Evolutionary conservation across 2,113 vertebrate species (phyloP), one percentile per base, ranked within the genome.

Genomic region (Toxotes chatareus): DNA sequence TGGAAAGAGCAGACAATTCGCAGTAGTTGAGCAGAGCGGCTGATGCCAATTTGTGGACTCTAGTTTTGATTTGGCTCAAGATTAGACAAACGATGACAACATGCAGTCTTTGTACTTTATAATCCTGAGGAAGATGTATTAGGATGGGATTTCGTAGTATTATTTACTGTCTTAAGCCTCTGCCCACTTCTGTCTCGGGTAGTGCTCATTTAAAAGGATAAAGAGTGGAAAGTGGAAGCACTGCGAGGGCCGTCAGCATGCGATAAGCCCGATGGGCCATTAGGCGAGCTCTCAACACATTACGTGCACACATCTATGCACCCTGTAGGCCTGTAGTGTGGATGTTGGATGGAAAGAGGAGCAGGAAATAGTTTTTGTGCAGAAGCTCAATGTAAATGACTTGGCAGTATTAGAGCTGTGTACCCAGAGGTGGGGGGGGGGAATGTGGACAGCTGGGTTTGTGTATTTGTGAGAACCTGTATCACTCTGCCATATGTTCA

Each of bases 401-500:
- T 92, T 92, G 89, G 78, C 88, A 83, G 89, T 86, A 90, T 89
- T 80, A 84, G 56, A 82, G 72, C 57, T 9, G 9, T 69, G 72
- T 86, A 89, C 87, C 88, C 8, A 17, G 14, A 7, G 36, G 36
- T 7, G 36, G 36, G 36, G 36, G 42, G 0, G 14, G 79, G 63
- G 76, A 80, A 86, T 77, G 27, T 27, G 64, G 80, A 89, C 88
- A 91, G 91, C 86, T 94, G 89, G 84, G 79, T 90, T 91, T 92
- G 86, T 91, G 78, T 86, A 88, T 77, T 91, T 83, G 80, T 82
- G 82, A 92, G 91, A 93, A 83, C 34, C 60, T 64, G 74, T 86
- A 89, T 91, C 76, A 83, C 73, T 90, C 86, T 91, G 70, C 88
- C 91, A 94, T 92, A 87, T 93, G 92, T 83, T 86, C 21, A 7